Evolutionary conservation across 2,888 invertebrate species (phyloP).

Genomic region (Barypeithes pellucidus): DNA sequence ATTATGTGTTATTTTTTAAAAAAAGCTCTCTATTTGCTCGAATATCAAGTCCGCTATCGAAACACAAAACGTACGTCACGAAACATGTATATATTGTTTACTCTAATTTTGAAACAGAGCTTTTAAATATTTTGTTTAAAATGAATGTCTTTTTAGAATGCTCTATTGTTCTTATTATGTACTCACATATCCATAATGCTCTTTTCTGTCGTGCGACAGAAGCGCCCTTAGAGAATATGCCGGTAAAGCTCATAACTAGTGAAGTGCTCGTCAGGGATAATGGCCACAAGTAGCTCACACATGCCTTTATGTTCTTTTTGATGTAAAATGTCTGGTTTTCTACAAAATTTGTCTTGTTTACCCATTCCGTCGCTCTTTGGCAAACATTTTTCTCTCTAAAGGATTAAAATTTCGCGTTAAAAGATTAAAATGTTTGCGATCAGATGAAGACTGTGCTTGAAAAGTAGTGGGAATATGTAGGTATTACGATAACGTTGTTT

Average conservation of each 20-base stretch:
- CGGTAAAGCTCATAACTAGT: conserved; percentile 64
- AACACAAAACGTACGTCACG: neutral
- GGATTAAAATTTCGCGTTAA: no score
- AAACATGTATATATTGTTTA: conserved; percentile 20
- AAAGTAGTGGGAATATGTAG: no score
- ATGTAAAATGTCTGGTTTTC: conserved; percentile 67
- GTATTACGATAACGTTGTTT: no score
- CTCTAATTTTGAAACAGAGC: conserved; percentile 44
- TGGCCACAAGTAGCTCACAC: conserved; percentile 69
- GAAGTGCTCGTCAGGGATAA: conserved; percentile 69
- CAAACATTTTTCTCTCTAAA: conserved; percentile 56
- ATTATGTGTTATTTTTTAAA: no score
- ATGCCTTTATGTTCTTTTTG: conserved; percentile 67
- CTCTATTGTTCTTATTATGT: conserved; percentile 54
- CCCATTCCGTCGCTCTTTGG: conserved; percentile 56
- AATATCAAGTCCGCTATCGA: neutral
- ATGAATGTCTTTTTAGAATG: conserved; percentile 44
- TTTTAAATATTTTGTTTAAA: conserved; percentile 60
- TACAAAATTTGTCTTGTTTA: conserved; percentile 68
- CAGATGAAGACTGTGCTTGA: neutral
- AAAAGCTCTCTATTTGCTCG: neutral
- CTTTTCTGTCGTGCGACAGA: conserved; percentile 59
- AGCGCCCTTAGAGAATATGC: conserved; percentile 63
- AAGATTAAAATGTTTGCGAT: conserved; percentile 52
- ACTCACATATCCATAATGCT: conserved; percentile 60